A percentile compares a stretch with the other conserved stretches of the same genome.
Evolutionary conservation across 53 echinoderm and acorn worm species (phyloP).

Genomic region (Astropecten irregularis): DNA sequence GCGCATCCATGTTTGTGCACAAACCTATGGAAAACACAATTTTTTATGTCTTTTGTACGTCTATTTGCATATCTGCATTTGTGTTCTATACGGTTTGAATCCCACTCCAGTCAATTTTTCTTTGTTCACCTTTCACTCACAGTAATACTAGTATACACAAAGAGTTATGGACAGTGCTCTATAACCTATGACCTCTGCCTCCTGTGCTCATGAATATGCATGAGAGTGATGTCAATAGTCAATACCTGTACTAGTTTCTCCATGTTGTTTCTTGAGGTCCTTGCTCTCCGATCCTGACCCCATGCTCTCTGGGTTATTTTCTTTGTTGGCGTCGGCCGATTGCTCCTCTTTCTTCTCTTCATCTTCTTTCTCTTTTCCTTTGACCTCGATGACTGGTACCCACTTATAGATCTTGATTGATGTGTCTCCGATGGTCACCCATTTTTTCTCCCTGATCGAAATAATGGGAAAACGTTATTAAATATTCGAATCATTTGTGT

Average conservation of each 20-base stretch:
- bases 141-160: too few species aligned
- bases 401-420: conserved; percentile 93
- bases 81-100: too few species aligned
- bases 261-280: conserved; percentile 44
- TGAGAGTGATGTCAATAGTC: too few species aligned
- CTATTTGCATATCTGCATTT: too few species aligned
- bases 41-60: too few species aligned
- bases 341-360: conserved; percentile 43
- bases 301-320: conserved; percentile 40
- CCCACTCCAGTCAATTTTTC: too few species aligned
- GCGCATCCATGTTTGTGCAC: too few species aligned
- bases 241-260: background rate
- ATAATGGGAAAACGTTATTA: background rate
- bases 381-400: conserved; percentile 82
- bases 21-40: too few species aligned
- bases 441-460: conserved; percentile 94
- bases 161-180: too few species aligned
- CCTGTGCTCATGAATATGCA: too few species aligned
- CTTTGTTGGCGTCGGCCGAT: conserved; percentile 32
- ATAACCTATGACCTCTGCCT: too few species aligned
- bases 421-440: conserved; percentile 94
- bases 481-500: background rate
- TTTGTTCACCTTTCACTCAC: too few species aligned
- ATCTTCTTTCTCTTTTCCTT: conserved; percentile 48
- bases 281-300: conserved; percentile 32